A percentile compares a stretch with the other conserved stretches of the same genome.
Evolutionary conservation across 1,140 invertebrate genomes (phyloP).

Genomic region (Diprion similis): DNA sequence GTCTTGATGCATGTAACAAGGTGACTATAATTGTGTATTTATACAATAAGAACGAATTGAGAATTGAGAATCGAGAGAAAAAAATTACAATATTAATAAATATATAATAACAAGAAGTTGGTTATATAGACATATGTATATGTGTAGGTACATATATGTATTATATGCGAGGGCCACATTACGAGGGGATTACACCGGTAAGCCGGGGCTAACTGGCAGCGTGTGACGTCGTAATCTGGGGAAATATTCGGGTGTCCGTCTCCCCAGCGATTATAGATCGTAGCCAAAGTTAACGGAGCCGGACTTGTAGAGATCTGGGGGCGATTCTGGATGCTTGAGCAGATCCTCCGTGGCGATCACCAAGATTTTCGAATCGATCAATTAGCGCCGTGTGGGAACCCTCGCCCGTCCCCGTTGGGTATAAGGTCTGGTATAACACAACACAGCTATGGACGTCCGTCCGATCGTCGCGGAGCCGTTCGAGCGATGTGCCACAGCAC

Average conservation of each 20-base stretch:
- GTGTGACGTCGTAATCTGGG: slow-evolving; percentile 60
- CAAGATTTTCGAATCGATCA: slow-evolving; percentile 63
- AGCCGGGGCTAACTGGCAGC: slow-evolving; percentile 52
- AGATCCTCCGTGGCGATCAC: slow-evolving; percentile 53
- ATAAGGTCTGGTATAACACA: not conserved
- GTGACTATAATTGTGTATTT: not conserved
- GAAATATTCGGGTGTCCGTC: slow-evolving; percentile 53
- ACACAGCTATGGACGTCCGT: slow-evolving; percentile 29
- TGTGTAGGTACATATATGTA: too few relatives aligned
- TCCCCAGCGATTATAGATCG: slow-evolving; percentile 18
- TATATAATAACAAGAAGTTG: not conserved
- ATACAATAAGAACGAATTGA: not conserved
- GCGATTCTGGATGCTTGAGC: slow-evolving; percentile 33
- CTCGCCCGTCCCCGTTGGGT: slow-evolving; percentile 39
- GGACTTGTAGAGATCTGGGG: slow-evolving; percentile 28
- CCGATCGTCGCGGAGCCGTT: slow-evolving; percentile 35
- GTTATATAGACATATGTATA: not conserved
- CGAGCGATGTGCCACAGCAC: not conserved
- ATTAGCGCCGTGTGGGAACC: slow-evolving; percentile 63
- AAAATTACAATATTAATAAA: too few relatives aligned
- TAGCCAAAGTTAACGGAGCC: slow-evolving; percentile 22
- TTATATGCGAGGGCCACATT: slow-evolving; percentile 37
- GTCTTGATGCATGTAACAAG: not conserved
- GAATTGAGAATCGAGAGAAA: not conserved
- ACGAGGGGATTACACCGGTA: slow-evolving; percentile 60